Conservation (phyloP, 2,888 invertebrate genomes). For the Heliconius hortense region DNA sequence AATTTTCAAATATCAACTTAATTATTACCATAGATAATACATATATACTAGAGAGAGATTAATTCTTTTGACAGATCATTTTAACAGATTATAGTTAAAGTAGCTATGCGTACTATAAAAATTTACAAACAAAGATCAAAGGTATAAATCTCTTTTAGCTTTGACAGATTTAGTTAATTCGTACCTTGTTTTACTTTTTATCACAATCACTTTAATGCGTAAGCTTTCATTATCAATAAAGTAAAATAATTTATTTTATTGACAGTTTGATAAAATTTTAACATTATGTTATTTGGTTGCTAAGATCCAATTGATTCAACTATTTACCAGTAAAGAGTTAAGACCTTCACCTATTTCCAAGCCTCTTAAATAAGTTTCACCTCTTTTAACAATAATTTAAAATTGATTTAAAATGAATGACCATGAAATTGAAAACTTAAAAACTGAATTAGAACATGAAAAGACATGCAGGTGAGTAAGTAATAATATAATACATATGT, state of each 20-base stretch:
- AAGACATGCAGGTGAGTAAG: constrained; percentile 69
- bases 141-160: background rate
- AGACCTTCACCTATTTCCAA: background rate
- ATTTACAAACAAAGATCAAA: background rate
- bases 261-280: background rate
- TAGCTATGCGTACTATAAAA: background rate
- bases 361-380: background rate
- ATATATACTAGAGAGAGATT: too few relatives aligned
- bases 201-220: background rate
- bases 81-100: constrained; percentile 6
- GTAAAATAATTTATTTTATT: background rate
- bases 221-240: background rate
- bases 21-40: background rate
- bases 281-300: constrained; percentile 38
- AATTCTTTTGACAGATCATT: background rate
- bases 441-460: constrained; percentile 75
- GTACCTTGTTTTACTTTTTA: background rate
- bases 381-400: background rate
- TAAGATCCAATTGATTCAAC: constrained; percentile 45
- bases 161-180: background rate
- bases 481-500: background rate
- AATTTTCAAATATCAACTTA: constrained; percentile 22
- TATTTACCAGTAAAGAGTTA: constrained; percentile 25
- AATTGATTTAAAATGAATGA: constrained; percentile 59
- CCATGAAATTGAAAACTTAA: constrained; percentile 72